These are phyloP conservation scores for Oikopleura dioica DNA, from an alignment of 23 tunicate species.

Conservation along the genomic window DNA sequence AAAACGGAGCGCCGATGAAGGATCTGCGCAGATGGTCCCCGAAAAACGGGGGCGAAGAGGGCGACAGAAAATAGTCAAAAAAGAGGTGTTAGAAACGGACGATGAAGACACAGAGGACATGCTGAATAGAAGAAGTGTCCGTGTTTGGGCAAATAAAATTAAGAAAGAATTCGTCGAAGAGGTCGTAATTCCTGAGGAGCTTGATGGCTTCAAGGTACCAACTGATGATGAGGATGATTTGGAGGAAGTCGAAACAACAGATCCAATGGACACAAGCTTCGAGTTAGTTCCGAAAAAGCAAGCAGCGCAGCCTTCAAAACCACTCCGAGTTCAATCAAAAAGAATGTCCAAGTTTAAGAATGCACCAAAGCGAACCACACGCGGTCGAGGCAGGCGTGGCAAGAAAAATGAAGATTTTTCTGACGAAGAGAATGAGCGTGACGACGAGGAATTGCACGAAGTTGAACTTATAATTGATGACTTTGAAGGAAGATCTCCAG, in stretches of 20 bases:
- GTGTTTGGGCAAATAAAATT: conserved; percentile 5
- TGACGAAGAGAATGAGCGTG: not conserved
- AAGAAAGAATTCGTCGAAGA: not conserved
- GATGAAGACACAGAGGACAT: conserved; percentile 8
- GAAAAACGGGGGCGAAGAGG: not conserved
- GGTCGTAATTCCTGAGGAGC: not conserved
- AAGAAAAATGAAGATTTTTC: not conserved
- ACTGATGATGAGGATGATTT: conserved; percentile 1
- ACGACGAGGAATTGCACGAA: not conserved
- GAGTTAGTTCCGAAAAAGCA: too few species aligned
- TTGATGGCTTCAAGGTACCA: not conserved
- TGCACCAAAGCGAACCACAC: not conserved
- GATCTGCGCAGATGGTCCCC: not conserved
- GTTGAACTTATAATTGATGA: not conserved
- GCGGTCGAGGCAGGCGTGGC: not conserved
- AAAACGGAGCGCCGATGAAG: not conserved
- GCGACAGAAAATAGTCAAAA: not conserved
- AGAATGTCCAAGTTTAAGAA: not conserved
- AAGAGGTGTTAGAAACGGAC: not conserved
- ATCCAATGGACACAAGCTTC: not conserved
- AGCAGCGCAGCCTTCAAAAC: not conserved
- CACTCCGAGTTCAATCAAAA: not conserved
- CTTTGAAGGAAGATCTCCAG: not conserved
- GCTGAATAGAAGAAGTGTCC: not conserved
- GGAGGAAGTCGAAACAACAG: not conserved